Base-by-base conservation (phyloP, 2,113 vertebrate species). In the Cichladusa arquata region DNA sequence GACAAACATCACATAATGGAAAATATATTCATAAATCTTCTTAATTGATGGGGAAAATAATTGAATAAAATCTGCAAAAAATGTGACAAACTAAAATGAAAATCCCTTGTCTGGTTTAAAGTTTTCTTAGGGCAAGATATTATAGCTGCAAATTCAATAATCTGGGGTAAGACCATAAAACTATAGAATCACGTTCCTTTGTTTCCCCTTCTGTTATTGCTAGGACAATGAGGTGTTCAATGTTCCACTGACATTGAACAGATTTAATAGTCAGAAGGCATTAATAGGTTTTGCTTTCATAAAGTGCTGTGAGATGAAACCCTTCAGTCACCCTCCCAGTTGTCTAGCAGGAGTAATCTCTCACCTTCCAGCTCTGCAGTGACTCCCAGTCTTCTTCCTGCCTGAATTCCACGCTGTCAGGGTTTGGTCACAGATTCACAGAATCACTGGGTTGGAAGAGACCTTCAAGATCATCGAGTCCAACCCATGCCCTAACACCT, bases 11-110 rank as follows among this genome's bases (percentile, higher is more conserved):
- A 86, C 22, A 19, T 84, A 84, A 79, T 71, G 82, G 73, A 89
- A 94, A 92, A 95, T 65, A 72, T 62, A 67, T 62, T 92, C 88
- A 88, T 78, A 91, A 86, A 95, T 92, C 64, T 90, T 90, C 86
- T 89, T 91, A 95, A 95, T 87, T 95, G 91, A 91, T 84, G 22
- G 53, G 14, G 4, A 64, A 93, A 95, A 88, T 79, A 95, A 96
- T 65, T 79, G 31, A 91, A 89, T 80, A 82, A 82, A 91, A 51
- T 67, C 45, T 54, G 62, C 8, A 67, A 90, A 82, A 92, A 60
- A 88, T n/a, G 33, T 58, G 53, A 85, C 48, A 78, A 93, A 88
- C 64, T 61, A 57, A 57, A 86, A 79, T 34, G 7, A 89, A 87
- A 91, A 80, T 56, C 22, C 13, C 12, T 33, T 6, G 9, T 48